Evolutionary conservation across 2,797 vertebrate species (phyloP), one percentile per base, ranked within the genome.

Genomic region (Clarias laeviceps): DNA sequence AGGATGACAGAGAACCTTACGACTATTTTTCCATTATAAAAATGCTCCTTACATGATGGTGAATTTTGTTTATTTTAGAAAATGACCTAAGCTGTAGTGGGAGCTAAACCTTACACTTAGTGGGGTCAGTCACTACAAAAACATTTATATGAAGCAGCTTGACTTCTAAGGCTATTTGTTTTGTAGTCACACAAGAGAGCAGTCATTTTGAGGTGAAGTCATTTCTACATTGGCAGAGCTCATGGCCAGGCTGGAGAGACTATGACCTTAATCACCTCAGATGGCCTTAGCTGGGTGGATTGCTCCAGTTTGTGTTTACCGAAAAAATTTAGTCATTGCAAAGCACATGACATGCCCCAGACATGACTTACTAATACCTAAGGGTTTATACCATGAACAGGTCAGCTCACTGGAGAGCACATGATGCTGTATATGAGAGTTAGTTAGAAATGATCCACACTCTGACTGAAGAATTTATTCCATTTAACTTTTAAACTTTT

Each of bases 241-340:
- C 74, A 72, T 18, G 34, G 29, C 76, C 20, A n/a, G 68, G n/a
- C 72, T 84, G 89, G 89, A 90, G 89, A 90, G 90, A 90, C 57
- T 83, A 77, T 87, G 87, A 90, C 83, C 87, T 61, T 61, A 73
- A 54, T 50, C 77, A 59, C 82, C 78, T 78, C 69, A 18, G 40
- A 74, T 74, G 14, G 24, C 2, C 45, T 27, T 74, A 74, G 45
- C 32, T 74, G 56, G 65, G 22, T 45, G 77, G 64, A 82, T 65
- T 70, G 45, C 54, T 85, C 40, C 80, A 57, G 24, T 74, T 77
- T 85, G 81, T 90, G 86, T 90, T 90, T 88, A 88, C 14, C 17
- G 89, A 88, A 91, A 91, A 91, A 45, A 87, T 85, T 83, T 45
- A 86, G 87, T 91, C 88, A 88, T 78, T 64, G 82, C 61, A 34